Evolutionary conservation across 2,113 vertebrate species (phyloP).

Genomic region (Ia io): DNA sequence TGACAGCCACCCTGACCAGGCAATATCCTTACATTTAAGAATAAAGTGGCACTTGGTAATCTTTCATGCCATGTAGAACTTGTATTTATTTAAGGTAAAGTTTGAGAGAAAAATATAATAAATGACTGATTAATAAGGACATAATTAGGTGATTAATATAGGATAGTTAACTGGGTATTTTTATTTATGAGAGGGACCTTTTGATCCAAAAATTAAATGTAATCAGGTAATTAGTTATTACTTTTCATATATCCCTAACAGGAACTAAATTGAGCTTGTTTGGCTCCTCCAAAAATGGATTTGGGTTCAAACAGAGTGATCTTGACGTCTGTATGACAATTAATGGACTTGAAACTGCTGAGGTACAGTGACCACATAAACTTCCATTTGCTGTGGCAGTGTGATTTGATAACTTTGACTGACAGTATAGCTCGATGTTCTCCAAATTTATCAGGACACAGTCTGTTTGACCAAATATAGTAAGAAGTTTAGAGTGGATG

Average conservation of each 20-base stretch:
- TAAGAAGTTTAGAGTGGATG: background rate
- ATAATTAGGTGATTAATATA: background rate
- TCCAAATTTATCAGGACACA: background rate
- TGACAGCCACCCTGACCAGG: too few relatives aligned
- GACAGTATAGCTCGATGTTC: background rate
- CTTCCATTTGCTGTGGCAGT: constrained; percentile 1
- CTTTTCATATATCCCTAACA: constrained; percentile 76
- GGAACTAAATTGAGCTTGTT: constrained; percentile 92
- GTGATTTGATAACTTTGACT: background rate
- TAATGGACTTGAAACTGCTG: constrained; percentile 89
- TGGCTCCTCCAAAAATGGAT: constrained; percentile 97
- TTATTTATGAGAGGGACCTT: constrained; percentile 26
- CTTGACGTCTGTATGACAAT: constrained; percentile 96
- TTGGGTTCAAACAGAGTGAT: constrained; percentile 96
- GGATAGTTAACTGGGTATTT: constrained; percentile 17
- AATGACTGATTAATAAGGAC: background rate
- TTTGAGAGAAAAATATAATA: background rate
- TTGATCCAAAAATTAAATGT: constrained; percentile 57
- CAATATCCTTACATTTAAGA: background rate
- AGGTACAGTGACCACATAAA: constrained; percentile 81
- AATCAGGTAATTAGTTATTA: constrained; percentile 47
- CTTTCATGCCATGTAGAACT: background rate
- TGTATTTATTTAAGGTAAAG: constrained; percentile 31
- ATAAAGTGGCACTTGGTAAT: background rate
- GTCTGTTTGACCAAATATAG: background rate